Evolutionary conservation across 2,797 vertebrate species (phyloP).

Genomic region (Dermochelys coriacea): DNA sequence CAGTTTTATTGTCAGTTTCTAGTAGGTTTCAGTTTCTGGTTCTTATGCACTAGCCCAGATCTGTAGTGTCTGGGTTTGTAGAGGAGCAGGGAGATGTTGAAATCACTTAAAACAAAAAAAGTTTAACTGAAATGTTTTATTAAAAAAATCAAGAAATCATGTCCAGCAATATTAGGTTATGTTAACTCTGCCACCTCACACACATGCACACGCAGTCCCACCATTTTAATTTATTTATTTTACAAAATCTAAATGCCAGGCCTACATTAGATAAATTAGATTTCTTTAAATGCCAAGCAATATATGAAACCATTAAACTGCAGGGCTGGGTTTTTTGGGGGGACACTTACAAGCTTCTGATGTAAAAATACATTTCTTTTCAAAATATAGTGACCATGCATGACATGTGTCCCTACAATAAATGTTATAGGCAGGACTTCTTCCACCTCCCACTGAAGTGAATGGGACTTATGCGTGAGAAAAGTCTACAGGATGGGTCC

Average conservation of each 20-base stretch:
- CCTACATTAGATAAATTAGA: background rate
- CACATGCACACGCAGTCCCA: background rate
- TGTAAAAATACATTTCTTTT: background rate
- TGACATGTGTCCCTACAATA: background rate
- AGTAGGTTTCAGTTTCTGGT: background rate
- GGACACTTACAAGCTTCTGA: background rate
- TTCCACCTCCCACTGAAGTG: background rate
- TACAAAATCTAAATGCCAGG: background rate
- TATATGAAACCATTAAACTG: background rate
- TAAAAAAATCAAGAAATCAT: slow-evolving; percentile 5
- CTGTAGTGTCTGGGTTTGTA: slow-evolving; percentile 16
- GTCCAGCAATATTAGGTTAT: background rate
- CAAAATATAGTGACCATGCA: background rate
- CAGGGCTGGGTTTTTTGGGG: background rate
- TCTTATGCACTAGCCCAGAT: rapidly evolving
- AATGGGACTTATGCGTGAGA: background rate
- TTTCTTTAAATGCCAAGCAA: background rate
- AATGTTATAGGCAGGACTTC: background rate
- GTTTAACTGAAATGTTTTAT: slow-evolving; percentile 20
- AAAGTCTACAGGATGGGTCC: background rate
- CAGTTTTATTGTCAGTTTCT: background rate
- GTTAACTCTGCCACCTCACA: background rate
- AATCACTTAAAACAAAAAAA: slow-evolving; percentile 32
- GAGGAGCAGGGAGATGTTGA: slow-evolving; percentile 40
- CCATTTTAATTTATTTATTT: background rate